Evolutionary conservation across 2,113 vertebrate species (phyloP).

Genomic region (Plestiodon gilberti): DNA sequence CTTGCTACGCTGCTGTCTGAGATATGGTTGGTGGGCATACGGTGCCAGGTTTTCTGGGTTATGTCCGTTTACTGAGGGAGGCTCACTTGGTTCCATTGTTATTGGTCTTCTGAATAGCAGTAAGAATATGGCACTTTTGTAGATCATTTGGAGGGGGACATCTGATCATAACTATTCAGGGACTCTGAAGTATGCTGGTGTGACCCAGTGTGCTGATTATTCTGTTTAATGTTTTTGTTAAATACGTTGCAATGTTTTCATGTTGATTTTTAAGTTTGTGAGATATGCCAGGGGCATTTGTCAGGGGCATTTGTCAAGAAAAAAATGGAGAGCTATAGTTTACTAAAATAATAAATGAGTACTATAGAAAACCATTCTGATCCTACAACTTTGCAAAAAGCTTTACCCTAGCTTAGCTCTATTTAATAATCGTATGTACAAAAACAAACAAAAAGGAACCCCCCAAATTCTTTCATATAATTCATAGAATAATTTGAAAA

Average conservation of each 20-base stretch:
- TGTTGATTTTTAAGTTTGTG: not conserved
- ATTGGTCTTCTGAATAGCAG: not conserved
- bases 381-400: not conserved
- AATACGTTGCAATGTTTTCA: not conserved
- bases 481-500: not conserved
- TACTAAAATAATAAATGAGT: not conserved
- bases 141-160: not conserved
- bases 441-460: not conserved
- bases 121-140: not conserved
- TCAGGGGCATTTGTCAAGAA: not conserved
- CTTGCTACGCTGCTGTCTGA: too few species aligned
- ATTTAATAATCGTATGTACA: not conserved
- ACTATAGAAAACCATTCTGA: not conserved
- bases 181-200: too few species aligned
- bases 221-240: too few species aligned
- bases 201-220: not conserved
- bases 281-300: not conserved
- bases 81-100: not conserved
- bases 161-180: too few species aligned
- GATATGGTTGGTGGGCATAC: too few species aligned
- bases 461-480: not conserved
- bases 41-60: not conserved
- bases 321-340: not conserved
- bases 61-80: not conserved
- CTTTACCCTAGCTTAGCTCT: not conserved